Evolutionary conservation across 2,797 vertebrate species (phyloP).

Genomic region (Vireo griseus): DNA sequence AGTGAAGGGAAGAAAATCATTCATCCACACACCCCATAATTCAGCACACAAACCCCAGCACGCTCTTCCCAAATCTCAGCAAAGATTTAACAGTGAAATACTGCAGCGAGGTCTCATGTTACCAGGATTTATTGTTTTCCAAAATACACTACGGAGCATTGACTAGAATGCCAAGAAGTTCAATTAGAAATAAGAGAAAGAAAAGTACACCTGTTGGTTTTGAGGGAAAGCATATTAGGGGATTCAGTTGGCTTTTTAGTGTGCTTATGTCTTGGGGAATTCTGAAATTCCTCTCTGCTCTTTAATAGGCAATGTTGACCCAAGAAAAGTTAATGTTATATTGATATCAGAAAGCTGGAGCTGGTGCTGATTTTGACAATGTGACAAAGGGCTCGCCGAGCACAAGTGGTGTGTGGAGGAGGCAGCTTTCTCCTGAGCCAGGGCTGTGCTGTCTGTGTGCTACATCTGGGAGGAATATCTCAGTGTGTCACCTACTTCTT

Average conservation of each 20-base stretch:
- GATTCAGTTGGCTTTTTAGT: neutral
- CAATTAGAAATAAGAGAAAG: conserved; percentile 36
- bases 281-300: neutral
- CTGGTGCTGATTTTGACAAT: conserved; percentile 18
- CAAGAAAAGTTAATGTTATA: neutral
- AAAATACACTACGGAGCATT: neutral
- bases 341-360: neutral
- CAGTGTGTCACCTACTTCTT: neutral
- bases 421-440: neutral
- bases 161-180: conserved; percentile 14
- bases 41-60: neutral
- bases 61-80: conserved; percentile 36
- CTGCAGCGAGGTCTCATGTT: conserved; percentile 29
- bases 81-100: conserved; percentile 35
- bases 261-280: neutral
- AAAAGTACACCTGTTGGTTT: conserved; percentile 13
- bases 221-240: neutral
- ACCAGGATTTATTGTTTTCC: conserved; percentile 53
- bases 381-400: neutral
- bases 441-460: neutral
- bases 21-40: conserved; percentile 25
- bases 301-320: neutral
- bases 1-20: neutral
- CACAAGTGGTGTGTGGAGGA: neutral
- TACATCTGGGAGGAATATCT: neutral